Evolutionary conservation across 2,797 vertebrate species (phyloP), one percentile per base, ranked within the genome.

Genomic region (Pseudochaenichthys georgianus): DNA sequence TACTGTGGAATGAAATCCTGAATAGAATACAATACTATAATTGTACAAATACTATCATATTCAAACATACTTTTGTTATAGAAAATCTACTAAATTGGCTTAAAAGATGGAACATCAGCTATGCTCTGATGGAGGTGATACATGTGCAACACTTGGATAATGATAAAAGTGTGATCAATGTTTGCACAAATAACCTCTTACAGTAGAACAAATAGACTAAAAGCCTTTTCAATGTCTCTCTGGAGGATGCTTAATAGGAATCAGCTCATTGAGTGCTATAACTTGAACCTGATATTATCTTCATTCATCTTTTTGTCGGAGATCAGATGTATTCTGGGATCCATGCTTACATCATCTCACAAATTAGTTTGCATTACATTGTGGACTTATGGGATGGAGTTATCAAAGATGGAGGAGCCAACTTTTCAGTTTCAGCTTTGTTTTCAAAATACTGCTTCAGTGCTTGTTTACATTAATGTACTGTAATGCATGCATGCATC

Each of bases 271-370:
- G 21, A 48, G 47, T 13, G 60, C 64, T 66, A 58, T 55, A 70
- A 71, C 62, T n/a, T 42, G 38, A 75, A 70, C 73, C 52, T 65
- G 11, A 46, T 45, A 21, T 23, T 6, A 70, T 70, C 4, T 23
- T 53, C 38, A 28, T 64, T 41, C 6, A 38, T 76, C 43, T 10
- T 57, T 60, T 54, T 43, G n/a, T 5, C 41, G 3, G 41, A 34
- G 16, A 43, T 67, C 9, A 3, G 41, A 43, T n/a, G 50, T 67
- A 9, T 7, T 10, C 28, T 4, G 13, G 16, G 28, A 68, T 50
- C 19, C 54, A 28, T 47, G 16, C 9, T 57, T 21, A 38, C 50
- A 78, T 55, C 45, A n/a, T 54, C 23, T 64, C 5, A 31, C 13
- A 55, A 50, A 51, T 19, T 10, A 15, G 4, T 77, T 28, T 43